phyloP scores from a whole-genome alignment of 2,888 invertebrate species.

The Xestia c-nigrum region DNA sequence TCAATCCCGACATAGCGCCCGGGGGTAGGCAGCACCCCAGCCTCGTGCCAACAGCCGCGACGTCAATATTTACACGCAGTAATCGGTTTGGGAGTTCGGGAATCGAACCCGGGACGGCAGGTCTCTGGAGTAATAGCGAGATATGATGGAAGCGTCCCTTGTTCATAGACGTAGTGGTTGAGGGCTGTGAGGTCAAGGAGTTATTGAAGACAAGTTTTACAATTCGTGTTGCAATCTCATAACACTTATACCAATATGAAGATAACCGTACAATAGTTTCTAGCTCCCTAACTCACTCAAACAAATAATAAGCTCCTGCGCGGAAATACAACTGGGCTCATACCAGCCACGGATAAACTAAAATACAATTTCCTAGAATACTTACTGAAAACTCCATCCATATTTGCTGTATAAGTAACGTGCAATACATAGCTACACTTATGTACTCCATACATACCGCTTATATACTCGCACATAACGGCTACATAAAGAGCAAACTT shows the following conservation, averaged over 20 bases:
- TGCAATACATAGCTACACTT: background rate
- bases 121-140: constrained; percentile 51
- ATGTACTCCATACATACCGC: background rate
- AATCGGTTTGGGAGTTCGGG: constrained; percentile 80
- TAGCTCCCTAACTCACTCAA: background rate
- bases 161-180: background rate
- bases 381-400: constrained; percentile 21
- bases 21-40: constrained; percentile 54
- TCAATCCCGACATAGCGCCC: constrained; percentile 11
- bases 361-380: constrained; percentile 33
- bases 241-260: background rate
- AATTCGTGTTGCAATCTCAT: background rate
- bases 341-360: constrained; percentile 7
- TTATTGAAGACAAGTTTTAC: background rate
- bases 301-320: background rate
- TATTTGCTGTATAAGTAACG: constrained; percentile 17
- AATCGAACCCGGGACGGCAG: constrained; percentile 66
- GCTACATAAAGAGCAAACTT: constrained; percentile 67
- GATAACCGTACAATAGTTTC: background rate
- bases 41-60: constrained; percentile 55
- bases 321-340: background rate
- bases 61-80: constrained; percentile 79
- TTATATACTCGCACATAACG: constrained; percentile 38
- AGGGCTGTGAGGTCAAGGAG: too few relatives aligned
- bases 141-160: constrained; percentile 12